Base-by-base conservation (phyloP, 2,888 invertebrate genomes). In the Xestia c-nigrum region DNA sequence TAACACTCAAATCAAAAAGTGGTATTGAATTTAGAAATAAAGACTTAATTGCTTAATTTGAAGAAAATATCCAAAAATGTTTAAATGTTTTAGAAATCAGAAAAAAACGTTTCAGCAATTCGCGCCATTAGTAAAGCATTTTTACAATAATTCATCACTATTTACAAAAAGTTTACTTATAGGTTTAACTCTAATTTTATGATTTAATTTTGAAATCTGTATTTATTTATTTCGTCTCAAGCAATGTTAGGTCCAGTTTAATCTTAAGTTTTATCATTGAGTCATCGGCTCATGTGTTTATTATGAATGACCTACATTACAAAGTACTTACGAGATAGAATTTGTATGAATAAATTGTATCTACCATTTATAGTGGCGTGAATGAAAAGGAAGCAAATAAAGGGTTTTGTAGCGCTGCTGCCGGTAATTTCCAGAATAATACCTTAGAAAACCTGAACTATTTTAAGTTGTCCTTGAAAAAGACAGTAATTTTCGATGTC, bases 251-350 rank as follows among this genome's bases (percentile, higher is more conserved):
- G 14, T 66, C 47, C n/a, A 24, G 31, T 76, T 68, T 59, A 63
- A 77, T 63, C 24, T 70, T 52, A 52, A 55, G 21, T 40, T 77
- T 63, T 63, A 78, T 78, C 46, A 52, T 16, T 55, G 46, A 40
- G 9, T 16, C 38, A 46, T 70, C 78, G 38, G 24, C 21, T 40
- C 52, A 63, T 47, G 24, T 78, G 38, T 52, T n/a, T 47, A 47
- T 40, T 63, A 78, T 64, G 63, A 55, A 63, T 77, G 71, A 71
- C 77, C 71, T 55, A 63, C 43, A 38, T 70, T 77, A 69, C 21
- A 63, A 77, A 5, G 7, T 43, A 47, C 31, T 9, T 59, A 61
- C 21, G 31, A 31, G 31, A 40, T 77, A 77, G 61, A 66, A 59
- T 31, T 47, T 21, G 9, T 19, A 6, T 50, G 38, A 19, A 16